Conservation (phyloP, 1,140 invertebrate species). For the Conus ventricosus region DNA sequence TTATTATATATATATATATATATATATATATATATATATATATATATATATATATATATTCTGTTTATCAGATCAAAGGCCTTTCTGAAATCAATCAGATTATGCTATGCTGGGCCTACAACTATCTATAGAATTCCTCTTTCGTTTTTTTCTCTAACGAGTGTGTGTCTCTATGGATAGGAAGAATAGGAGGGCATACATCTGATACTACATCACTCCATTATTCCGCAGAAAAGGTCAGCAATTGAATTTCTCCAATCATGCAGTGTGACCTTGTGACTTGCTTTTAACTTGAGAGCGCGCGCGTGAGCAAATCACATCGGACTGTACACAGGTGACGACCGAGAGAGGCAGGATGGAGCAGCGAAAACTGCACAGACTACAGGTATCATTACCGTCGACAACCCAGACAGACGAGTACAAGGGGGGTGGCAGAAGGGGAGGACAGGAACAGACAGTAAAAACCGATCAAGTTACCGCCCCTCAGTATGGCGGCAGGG, state of each 20-base stretch:
- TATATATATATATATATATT: too few relatives aligned
- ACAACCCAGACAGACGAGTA: not conserved
- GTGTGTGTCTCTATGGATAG: too few relatives aligned
- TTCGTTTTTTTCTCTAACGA: too few relatives aligned
- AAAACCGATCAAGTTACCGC: not conserved
- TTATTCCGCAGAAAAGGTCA: too few relatives aligned
- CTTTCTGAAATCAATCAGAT: too few relatives aligned
- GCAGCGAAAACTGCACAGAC: not conserved
- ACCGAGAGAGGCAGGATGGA: not conserved
- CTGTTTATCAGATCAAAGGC: too few relatives aligned
- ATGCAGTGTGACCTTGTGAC: not conserved
- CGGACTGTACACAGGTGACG: not conserved
- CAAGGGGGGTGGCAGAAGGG: not conserved
- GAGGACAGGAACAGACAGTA: not conserved
- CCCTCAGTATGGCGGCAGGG: constrained; percentile 12
- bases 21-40: too few relatives aligned
- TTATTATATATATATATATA: too few relatives aligned
- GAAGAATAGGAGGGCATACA: too few relatives aligned
- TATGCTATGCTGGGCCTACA: too few relatives aligned
- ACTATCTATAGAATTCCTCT: too few relatives aligned
- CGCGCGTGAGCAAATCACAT: not conserved
- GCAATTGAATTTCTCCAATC: not conserved
- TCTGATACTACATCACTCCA: too few relatives aligned
- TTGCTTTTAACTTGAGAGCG: not conserved
- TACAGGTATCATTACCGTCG: not conserved